phyloP scores from a whole-genome alignment of 2,888 invertebrate species.

The Xestia rhomboidea region DNA sequence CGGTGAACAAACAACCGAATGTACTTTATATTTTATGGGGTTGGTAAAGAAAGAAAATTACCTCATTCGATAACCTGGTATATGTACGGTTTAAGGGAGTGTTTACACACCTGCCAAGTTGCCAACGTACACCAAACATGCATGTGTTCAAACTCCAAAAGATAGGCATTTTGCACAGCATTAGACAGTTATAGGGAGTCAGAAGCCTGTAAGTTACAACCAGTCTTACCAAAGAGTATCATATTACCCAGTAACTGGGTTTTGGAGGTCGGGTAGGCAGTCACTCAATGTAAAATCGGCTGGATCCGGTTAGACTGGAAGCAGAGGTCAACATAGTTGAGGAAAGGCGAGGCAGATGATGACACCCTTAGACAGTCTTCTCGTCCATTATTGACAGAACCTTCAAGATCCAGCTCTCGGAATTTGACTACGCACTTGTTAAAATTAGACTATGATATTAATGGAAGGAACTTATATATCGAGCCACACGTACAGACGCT shows the following conservation, averaged over 20 bases:
- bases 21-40: constrained; percentile 41
- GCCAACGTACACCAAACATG: not conserved
- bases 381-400: not conserved
- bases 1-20: constrained; percentile 35
- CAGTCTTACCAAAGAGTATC: not conserved
- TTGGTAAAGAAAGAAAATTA: constrained; percentile 24
- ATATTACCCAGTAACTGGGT: not conserved
- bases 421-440: not conserved
- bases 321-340: not conserved
- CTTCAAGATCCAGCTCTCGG: too few species aligned
- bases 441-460: not conserved
- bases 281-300: not conserved
- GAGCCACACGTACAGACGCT: too few species aligned
- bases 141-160: not conserved
- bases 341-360: not conserved
- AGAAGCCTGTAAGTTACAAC: not conserved
- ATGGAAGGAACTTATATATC: not conserved
- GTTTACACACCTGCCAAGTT: constrained; percentile 14
- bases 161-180: not conserved
- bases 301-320: not conserved
- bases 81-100: constrained; percentile 8
- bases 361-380: not conserved
- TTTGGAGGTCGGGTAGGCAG: not conserved
- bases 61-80: constrained; percentile 30
- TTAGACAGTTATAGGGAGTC: not conserved